phyloP scores from a whole-genome alignment of 2,113 vertebrate species.

The Melanocharis versteri region DNA sequence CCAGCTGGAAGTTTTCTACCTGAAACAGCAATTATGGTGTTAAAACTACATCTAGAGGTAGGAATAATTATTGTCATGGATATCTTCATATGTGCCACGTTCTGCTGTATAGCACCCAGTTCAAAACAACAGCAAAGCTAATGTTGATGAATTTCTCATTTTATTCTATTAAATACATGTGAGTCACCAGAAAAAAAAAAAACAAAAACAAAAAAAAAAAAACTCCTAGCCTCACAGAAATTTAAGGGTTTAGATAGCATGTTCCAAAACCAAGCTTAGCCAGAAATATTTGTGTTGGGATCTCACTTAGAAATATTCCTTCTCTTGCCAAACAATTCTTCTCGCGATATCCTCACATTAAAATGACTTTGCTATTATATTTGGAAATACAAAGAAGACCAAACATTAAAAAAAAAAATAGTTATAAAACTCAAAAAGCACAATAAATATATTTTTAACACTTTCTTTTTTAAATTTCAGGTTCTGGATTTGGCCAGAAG shows the following conservation, averaged over 20 bases:
- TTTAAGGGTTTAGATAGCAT: constrained; percentile 50
- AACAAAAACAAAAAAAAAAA: constrained; percentile 65
- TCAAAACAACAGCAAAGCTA: background rate
- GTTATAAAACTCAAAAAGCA: background rate
- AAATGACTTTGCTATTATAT: constrained; percentile 27
- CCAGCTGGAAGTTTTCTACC: background rate
- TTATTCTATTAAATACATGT: constrained; percentile 27
- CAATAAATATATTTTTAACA: background rate
- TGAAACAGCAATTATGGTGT: constrained; percentile 23
- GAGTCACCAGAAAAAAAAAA: constrained; percentile 66
- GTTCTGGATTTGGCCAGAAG: background rate
- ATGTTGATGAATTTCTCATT: background rate
- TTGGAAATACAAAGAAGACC: constrained; percentile 42
- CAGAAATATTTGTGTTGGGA: constrained; percentile 60
- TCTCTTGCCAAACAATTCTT: constrained; percentile 65
- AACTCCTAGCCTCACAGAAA: constrained; percentile 54
- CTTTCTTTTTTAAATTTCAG: background rate
- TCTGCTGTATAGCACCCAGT: background rate
- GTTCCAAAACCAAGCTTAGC: constrained; percentile 56
- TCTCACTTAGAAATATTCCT: constrained; percentile 60
- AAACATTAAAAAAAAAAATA: background rate
- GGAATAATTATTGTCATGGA: constrained; percentile 22
- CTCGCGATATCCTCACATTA: constrained; percentile 42
- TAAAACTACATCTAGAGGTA: constrained; percentile 62
- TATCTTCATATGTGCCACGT: background rate